A percentile compares a stretch with the other conserved stretches of the same genome.
Evolutionary conservation across 2,113 vertebrate genomes (phyloP).

Genomic region (Sebastes fasciatus): DNA sequence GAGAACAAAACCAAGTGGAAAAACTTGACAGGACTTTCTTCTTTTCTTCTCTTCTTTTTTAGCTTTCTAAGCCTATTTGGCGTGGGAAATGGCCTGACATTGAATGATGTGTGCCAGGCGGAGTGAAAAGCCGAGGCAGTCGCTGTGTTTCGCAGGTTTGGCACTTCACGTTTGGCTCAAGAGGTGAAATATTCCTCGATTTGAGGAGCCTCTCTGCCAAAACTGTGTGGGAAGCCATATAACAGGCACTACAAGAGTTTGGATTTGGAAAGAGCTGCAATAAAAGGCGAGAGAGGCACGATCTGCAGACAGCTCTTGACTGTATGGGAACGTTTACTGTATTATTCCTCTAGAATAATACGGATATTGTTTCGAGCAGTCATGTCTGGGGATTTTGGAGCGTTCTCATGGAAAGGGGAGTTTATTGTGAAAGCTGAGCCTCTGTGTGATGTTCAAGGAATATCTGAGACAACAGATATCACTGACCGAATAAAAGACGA

Average conservation of each 20-base stretch:
- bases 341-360: constrained; percentile 42
- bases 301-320: constrained; percentile 51
- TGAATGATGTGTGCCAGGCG: constrained; percentile 62
- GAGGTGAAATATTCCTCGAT: constrained; percentile 65
- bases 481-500: constrained; percentile 25
- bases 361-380: constrained; percentile 45
- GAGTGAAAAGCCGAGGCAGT: constrained; percentile 50
- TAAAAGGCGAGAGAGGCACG: constrained; percentile 34
- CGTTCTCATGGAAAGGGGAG: constrained; percentile 17
- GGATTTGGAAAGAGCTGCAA: constrained; percentile 22
- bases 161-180: constrained; percentile 58
- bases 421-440: constrained; percentile 43
- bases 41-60: constrained; percentile 29
- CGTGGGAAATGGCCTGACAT: constrained; percentile 70
- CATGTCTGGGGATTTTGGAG: constrained; percentile 40
- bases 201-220: constrained; percentile 35
- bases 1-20: constrained; percentile 69
- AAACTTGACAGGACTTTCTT: constrained; percentile 75
- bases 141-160: constrained; percentile 44
- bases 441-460: constrained; percentile 22
- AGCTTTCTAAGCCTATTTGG: constrained; percentile 40
- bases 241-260: constrained; percentile 33
- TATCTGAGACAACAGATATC: constrained; percentile 45
- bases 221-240: constrained; percentile 56
- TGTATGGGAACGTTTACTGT: constrained; percentile 44